phyloP scores from a whole-genome alignment of 2,113 vertebrate species.

The Salvelinus fontinalis region DNA sequence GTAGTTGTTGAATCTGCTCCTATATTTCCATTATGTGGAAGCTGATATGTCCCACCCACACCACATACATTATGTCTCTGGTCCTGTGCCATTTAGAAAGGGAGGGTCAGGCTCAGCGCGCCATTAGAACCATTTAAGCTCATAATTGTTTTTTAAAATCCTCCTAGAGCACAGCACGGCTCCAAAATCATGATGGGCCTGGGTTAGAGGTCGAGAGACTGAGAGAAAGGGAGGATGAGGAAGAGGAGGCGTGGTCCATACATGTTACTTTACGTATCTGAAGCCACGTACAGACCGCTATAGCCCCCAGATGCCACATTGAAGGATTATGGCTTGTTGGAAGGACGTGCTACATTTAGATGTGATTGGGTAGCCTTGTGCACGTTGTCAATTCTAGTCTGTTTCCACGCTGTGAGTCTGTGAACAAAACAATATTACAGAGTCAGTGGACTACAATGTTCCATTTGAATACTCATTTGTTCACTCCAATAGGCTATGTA shows the following conservation, averaged over 20 bases:
- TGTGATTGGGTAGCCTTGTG: background rate
- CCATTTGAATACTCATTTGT: background rate
- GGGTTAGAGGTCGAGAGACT: conserved; percentile 12
- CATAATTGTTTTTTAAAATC: conserved; percentile 25
- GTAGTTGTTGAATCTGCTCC: background rate
- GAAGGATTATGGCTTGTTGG: background rate
- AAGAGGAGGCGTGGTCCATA: background rate
- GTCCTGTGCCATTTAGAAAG: background rate
- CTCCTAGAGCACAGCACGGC: conserved; percentile 27
- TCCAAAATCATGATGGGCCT: conserved; percentile 29
- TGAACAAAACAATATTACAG: background rate
- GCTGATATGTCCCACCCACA: background rate
- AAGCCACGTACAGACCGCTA: background rate
- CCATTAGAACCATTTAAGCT: conserved; percentile 18
- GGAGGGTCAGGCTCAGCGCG: background rate
- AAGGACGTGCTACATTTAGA: background rate
- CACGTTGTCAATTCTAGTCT: background rate
- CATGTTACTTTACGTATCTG: background rate
- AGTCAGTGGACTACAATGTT: background rate
- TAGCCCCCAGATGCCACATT: background rate
- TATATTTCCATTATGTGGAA: background rate
- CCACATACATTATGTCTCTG: background rate
- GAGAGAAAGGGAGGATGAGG: background rate
- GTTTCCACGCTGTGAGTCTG: too few relatives aligned
- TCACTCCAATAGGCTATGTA: background rate